Evolutionary conservation across 2,888 invertebrate genomes (phyloP), one percentile per base, ranked within the genome.

Genomic region (Didymodactylos carnosus): DNA sequence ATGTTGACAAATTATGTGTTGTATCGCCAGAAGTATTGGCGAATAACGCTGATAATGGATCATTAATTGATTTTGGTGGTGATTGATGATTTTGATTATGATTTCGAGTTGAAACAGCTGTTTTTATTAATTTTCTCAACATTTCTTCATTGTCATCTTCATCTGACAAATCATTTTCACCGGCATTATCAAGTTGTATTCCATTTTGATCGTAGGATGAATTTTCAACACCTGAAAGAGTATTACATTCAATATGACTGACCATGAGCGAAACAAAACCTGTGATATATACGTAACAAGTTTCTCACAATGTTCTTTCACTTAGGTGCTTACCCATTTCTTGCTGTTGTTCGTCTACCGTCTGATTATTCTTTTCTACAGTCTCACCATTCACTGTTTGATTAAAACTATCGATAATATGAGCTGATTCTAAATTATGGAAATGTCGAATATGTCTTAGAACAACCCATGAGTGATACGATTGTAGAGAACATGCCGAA

Each of bases 401-500:
- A 62, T 62, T 62, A 19, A 62, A 35, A 35, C 35, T 62, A 62
- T 62, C 62, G 35, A 62, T 62, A 62, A 62, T 62, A n/a, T 62
- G 29, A 10, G 62, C 62, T 19, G 62, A 62, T 25, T 35, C 62
- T n/a, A 35, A 29, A 62, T 35, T 62, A 62, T 62, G 62, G 11
- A 35, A 29, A 62, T 62, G 29, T 35, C 74, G 39, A 41, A 74
- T 74, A 51, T 74, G 74, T 14, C 74, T 51, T 19, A 74, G 62
- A 29, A 71, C 71, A 46, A 71, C 74, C 46, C 71, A 71, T 51
- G 53, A 53, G 19, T 71, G 51, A 41, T 74, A 71, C 0, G 74
- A 74, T 70, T 71, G 41, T n/a, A 74, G 39, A 41, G 71, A 71
- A 69, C 74, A 74, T 29, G 62, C 71, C 14, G 69, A 71, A 53